Evolutionary conservation across 2,797 vertebrate genomes (phyloP).

Genomic region (Rhabdomys pumilio): DNA sequence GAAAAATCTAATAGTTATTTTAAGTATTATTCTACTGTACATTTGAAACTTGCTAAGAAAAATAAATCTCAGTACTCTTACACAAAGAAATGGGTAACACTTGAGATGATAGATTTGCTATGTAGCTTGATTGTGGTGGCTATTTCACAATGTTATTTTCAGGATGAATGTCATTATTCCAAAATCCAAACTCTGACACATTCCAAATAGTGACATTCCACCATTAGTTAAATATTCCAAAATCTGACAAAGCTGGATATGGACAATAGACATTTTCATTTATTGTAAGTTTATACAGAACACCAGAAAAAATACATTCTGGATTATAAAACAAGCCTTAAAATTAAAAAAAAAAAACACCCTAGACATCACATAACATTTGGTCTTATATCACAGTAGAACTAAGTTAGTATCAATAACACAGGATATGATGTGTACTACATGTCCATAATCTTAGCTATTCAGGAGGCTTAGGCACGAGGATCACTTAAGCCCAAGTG

Average conservation of each 20-base stretch:
- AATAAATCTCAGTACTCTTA: not conserved
- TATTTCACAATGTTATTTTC: not conserved
- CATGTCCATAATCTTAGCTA: not conserved
- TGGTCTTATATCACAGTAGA: not conserved
- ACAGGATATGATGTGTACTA: not conserved
- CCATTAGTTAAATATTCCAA: not conserved
- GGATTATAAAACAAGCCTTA: not conserved
- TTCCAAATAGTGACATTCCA: not conserved
- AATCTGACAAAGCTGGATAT: conserved; percentile 9
- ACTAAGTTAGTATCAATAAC: not conserved
- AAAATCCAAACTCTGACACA: not conserved
- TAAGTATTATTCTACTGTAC: not conserved
- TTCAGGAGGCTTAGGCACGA: not conserved
- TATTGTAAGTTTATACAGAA: not conserved
- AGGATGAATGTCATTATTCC: not conserved
- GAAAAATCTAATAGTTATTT: not conserved
- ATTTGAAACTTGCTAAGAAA: not conserved
- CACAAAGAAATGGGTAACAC: not conserved
- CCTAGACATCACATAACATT: not conserved
- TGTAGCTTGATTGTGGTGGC: not conserved
- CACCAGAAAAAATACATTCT: not conserved
- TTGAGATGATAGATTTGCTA: not conserved
- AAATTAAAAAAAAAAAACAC: not conserved
- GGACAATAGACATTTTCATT: not conserved
- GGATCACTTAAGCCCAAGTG: not conserved